Conservation (phyloP, 2,113 vertebrate genomes). For the Leucoraja erinaceus region DNA sequence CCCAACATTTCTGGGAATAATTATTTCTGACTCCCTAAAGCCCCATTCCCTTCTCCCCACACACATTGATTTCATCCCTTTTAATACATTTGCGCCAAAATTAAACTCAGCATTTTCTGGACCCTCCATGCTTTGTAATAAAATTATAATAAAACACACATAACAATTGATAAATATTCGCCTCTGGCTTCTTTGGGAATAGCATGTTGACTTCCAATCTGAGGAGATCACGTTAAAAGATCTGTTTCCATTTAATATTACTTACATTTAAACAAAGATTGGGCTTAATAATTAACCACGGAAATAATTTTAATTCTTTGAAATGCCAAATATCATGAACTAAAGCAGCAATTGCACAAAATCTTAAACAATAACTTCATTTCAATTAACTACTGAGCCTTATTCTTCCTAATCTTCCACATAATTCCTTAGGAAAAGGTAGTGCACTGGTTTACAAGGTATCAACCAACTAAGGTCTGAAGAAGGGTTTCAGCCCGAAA, state of each 20-base stretch:
- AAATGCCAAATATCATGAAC: background rate
- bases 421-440: background rate
- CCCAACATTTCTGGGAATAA: background rate
- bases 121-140: background rate
- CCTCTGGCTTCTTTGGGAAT: background rate
- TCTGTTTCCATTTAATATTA: background rate
- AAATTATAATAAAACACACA: background rate
- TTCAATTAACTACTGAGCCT: background rate
- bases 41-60: background rate
- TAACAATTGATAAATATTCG: background rate
- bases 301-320: background rate
- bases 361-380: background rate
- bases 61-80: background rate
- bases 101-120: background rate
- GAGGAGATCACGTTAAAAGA: background rate
- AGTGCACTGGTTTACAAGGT: background rate
- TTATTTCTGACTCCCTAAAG: background rate
- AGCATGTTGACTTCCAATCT: background rate
- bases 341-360: background rate
- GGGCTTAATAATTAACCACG: background rate
- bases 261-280: background rate
- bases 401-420: background rate
- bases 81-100: background rate
- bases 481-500: too few species aligned
- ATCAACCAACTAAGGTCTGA: background rate